Conservation (phyloP, 2,113 vertebrate genomes). For the Hiodon tergisus region DNA sequence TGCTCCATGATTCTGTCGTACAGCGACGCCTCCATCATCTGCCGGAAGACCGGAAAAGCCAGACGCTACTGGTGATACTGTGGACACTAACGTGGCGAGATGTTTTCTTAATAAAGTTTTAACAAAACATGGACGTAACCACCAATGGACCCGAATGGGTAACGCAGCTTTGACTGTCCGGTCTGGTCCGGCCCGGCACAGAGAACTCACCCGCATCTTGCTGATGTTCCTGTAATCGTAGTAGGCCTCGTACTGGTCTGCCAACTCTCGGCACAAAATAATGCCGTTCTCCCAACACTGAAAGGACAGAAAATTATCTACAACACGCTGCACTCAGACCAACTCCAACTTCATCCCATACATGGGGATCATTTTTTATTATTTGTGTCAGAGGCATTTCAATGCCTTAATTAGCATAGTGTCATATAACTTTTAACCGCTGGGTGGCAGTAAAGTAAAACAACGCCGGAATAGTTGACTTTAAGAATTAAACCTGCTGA, state of each 20-base stretch:
- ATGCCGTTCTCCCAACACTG: constrained; percentile 99
- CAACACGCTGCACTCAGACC: background rate
- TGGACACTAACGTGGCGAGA: background rate
- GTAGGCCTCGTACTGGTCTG: constrained; percentile 92
- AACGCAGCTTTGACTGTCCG: too few relatives aligned
- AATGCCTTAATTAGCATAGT: background rate
- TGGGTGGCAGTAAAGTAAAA: constrained; percentile 6
- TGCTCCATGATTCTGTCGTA: constrained; percentile 99
- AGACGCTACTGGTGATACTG: background rate
- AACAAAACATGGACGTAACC: too few relatives aligned
- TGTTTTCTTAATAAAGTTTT: too few relatives aligned
- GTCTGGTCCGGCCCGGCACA: background rate
- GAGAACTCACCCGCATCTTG: constrained; percentile 88
- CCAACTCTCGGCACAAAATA: constrained; percentile 92
- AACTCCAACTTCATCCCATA: background rate
- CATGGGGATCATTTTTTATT: background rate
- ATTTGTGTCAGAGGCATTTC: background rate
- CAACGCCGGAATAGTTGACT: too few relatives aligned
- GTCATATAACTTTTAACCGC: constrained; percentile 8
- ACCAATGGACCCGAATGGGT: too few relatives aligned
- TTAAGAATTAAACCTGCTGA: too few relatives aligned
- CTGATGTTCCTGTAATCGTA: constrained; percentile 98
- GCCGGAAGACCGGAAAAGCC: background rate
- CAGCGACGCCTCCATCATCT: constrained; percentile 96
- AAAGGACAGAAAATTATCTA: constrained; percentile 7